phyloP scores from a whole-genome alignment of 2,113 vertebrate genomes.

The Emydura subglobosa region DNA sequence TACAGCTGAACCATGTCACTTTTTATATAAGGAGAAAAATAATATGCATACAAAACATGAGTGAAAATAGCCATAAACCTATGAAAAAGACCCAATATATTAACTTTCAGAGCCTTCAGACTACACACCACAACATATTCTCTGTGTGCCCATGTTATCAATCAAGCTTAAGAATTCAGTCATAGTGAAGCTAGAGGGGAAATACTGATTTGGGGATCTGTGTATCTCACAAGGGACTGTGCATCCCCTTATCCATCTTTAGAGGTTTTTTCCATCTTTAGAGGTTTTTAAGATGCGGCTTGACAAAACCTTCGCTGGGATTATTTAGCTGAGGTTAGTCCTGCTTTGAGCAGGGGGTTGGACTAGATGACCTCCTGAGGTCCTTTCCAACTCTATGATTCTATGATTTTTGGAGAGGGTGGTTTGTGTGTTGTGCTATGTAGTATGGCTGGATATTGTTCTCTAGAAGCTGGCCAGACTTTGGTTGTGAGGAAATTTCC shows the following conservation, averaged over 20 bases:
- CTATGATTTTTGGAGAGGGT: not conserved
- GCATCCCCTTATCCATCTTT: not conserved
- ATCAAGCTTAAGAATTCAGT: not conserved
- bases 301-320: too few species aligned
- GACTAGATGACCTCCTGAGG: too few species aligned
- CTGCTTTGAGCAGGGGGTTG: too few species aligned
- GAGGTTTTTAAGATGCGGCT: too few species aligned
- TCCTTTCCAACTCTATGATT: too few species aligned
- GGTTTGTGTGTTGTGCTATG: not conserved
- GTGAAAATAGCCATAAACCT: not conserved
- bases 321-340: too few species aligned
- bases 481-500: not conserved
- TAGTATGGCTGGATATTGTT: not conserved
- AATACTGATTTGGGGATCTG: accelerated
- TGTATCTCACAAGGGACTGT: not conserved
- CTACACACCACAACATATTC: not conserved
- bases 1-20: not conserved
- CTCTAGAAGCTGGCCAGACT: not conserved
- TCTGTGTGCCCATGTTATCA: not conserved
- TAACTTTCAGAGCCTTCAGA: not conserved
- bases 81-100: not conserved
- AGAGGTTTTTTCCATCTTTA: too few species aligned
- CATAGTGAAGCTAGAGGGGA: not conserved
- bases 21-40: not conserved
- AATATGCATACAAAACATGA: not conserved